Evolutionary conservation across 2,888 invertebrate species (phyloP).

Genomic region (Monoplex corrugatus): DNA sequence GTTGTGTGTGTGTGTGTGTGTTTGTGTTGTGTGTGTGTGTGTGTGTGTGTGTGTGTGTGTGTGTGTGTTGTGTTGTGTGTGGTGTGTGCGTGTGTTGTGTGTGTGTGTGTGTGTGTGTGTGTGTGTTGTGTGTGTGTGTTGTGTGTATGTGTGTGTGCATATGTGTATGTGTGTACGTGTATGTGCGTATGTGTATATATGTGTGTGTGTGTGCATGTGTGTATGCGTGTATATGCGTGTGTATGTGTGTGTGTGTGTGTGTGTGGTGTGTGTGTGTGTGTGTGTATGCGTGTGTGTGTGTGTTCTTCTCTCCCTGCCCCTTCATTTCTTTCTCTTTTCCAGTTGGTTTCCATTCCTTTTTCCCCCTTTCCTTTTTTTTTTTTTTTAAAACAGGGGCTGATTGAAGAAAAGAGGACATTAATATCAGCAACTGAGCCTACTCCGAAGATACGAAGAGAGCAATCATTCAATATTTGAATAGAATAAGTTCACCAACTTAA

Average conservation of each 20-base stretch:
- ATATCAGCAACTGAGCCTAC: too few species aligned
- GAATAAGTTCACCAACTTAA: too few species aligned
- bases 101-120: neutral
- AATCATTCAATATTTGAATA: too few species aligned
- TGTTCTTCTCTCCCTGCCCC: too few species aligned
- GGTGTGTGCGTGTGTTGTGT: neutral
- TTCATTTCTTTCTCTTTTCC: too few species aligned
- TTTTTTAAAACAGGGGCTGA: too few species aligned
- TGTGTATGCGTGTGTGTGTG: neutral
- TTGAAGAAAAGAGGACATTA: too few species aligned
- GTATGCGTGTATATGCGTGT: neutral
- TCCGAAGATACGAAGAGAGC: too few species aligned
- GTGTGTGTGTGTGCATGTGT: too few species aligned
- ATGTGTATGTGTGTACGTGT: neutral
- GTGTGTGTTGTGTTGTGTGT: neutral
- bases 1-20: neutral
- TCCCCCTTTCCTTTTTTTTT: too few species aligned
- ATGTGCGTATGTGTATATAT: too few species aligned
- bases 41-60: neutral
- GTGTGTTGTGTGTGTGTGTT: neutral
- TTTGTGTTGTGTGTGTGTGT: neutral
- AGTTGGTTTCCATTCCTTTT: too few species aligned
- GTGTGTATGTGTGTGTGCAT: neutral
- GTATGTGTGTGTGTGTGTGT: neutral
- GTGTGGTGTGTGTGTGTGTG: neutral